Evolutionary conservation across 2,888 invertebrate genomes (phyloP).

Genomic region (Axea sp.): DNA sequence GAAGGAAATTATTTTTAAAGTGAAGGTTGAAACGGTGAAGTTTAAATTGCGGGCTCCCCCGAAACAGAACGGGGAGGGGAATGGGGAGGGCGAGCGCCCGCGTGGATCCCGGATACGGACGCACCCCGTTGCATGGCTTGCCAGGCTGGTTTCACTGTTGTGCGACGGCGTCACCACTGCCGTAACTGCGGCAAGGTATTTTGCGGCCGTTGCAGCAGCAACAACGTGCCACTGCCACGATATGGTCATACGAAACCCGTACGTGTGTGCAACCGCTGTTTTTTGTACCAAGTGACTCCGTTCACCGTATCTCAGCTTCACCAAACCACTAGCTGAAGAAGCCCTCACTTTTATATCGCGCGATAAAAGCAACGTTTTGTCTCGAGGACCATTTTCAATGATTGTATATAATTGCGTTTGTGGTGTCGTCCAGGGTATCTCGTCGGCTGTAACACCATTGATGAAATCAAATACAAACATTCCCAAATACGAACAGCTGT

Average conservation of each 20-base stretch:
- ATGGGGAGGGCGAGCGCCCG: conserved; percentile 84
- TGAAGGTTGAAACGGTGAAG: too few species aligned
- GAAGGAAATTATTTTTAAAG: neutral
- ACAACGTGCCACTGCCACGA: conserved; percentile 94
- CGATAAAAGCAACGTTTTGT: conserved; percentile 25
- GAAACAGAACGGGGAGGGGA: conserved; percentile 76
- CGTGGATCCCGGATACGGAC: conserved; percentile 97
- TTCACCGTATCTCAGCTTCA: conserved; percentile 80
- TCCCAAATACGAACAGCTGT: too few species aligned
- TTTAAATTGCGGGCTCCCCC: conserved; percentile 68
- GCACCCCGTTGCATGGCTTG: conserved; percentile 97
- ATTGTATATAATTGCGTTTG: too few species aligned
- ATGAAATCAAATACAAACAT: too few species aligned
- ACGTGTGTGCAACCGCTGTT: conserved; percentile 95
- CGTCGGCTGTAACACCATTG: too few species aligned
- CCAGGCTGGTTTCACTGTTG: conserved; percentile 94
- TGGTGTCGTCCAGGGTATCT: too few species aligned
- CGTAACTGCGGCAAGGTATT: conserved; percentile 98
- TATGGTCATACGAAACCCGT: conserved; percentile 96
- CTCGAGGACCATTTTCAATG: conserved; percentile 10
- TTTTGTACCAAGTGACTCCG: conserved; percentile 85
- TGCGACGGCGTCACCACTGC: conserved; percentile 97
- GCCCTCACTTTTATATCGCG: conserved; percentile 33
- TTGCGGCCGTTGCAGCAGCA: conserved; percentile 95
- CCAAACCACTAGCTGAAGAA: conserved; percentile 74